Conservation (phyloP, 2,888 invertebrate species). For the Halictus ligatus region DNA sequence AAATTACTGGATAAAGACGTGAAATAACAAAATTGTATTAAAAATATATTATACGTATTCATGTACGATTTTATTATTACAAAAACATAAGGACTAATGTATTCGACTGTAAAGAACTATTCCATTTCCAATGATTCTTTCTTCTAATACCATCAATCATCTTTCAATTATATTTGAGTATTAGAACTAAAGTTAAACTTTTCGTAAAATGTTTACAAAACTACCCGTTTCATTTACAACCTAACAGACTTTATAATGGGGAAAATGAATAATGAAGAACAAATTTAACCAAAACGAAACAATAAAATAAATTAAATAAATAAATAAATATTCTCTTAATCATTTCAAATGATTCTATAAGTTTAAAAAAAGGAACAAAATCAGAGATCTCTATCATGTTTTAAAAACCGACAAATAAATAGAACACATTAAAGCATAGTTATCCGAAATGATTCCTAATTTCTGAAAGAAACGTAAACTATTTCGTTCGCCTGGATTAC, state of each 20-base stretch:
- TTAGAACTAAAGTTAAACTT: neutral
- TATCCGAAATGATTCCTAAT: neutral
- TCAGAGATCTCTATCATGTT: neutral
- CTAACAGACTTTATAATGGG: neutral
- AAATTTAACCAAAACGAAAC: neutral
- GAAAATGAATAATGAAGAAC: neutral
- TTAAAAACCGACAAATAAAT: neutral
- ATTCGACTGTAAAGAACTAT: neutral
- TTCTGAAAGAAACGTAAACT: neutral
- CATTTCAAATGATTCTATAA: neutral
- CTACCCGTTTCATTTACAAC: neutral
- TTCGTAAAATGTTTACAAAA: neutral
- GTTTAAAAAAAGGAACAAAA: neutral
- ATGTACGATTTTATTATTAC: neutral
- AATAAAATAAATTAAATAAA: neutral
- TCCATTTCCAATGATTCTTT: neutral
- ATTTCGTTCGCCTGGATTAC: neutral
- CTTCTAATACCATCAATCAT: neutral
- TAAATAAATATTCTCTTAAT: neutral
- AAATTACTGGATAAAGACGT: neutral
- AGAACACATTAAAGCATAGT: neutral
- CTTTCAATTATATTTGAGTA: neutral
- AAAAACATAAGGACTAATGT: neutral
- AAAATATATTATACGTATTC: neutral
- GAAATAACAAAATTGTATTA: neutral